Percentiles rank a stretch among this genome's conserved stretches.
Evolutionary conservation across 1,140 invertebrate genomes (phyloP).

Genomic region (Camponotus pennsylvanicus): DNA sequence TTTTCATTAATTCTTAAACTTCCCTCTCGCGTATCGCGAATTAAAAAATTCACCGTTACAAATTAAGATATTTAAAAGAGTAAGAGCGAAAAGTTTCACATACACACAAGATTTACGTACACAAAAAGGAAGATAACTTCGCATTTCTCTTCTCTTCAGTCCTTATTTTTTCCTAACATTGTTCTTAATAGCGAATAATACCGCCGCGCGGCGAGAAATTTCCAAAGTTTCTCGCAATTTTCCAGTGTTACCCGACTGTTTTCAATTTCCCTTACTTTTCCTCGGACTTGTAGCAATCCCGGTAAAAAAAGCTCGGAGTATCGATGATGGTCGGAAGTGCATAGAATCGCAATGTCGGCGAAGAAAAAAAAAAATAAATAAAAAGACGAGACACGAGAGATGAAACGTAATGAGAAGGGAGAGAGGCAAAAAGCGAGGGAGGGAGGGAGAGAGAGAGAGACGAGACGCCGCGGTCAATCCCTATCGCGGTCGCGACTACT

Average conservation of each 20-base stretch:
- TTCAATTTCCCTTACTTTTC: slow-evolving; percentile 46
- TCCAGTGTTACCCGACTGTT: neutral
- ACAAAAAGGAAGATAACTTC: slow-evolving; percentile 10
- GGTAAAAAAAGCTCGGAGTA: neutral
- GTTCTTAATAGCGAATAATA: slow-evolving; percentile 49
- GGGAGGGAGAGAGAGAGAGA: slow-evolving; percentile 50
- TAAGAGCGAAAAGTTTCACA: neutral
- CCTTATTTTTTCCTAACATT: neutral
- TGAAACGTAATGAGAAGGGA: slow-evolving; percentile 32
- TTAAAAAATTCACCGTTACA: slow-evolving; percentile 26
- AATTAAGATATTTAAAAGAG: slow-evolving; percentile 7
- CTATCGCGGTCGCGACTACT: slow-evolving; percentile 63
- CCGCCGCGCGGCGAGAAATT: slow-evolving; percentile 10
- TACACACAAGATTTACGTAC: neutral
- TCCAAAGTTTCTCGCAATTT: slow-evolving; percentile 34
- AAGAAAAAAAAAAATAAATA: neutral
- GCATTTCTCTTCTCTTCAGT: neutral
- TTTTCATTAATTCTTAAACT: slow-evolving; percentile 23
- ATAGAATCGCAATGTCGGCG: neutral
- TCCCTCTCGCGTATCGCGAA: neutral
- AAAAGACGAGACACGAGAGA: slow-evolving; percentile 4
- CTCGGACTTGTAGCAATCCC: slow-evolving; percentile 6
- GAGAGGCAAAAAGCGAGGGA: slow-evolving; percentile 48
- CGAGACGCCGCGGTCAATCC: slow-evolving; percentile 46
- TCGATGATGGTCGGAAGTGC: neutral